phyloP scores from a whole-genome alignment of 1,140 invertebrate genomes.

The Metopolophium dirhodum region DNA sequence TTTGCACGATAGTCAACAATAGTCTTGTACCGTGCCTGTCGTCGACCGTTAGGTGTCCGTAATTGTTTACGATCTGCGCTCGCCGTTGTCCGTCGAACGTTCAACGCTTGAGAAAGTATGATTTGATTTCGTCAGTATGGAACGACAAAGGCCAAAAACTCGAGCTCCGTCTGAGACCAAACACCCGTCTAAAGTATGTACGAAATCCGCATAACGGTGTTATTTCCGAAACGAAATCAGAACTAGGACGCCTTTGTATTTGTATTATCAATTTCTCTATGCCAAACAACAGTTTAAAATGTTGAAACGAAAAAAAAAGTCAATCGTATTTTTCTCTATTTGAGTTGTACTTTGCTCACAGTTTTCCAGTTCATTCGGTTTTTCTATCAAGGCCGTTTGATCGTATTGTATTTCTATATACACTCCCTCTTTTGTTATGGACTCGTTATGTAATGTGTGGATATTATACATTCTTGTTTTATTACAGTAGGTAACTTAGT shows the following conservation, averaged over 20 bases:
- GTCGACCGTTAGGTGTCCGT: background rate
- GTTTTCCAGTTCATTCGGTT: background rate
- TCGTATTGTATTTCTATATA: background rate
- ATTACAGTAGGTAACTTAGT: background rate
- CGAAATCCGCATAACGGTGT: background rate
- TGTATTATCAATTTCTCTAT: background rate
- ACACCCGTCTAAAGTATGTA: slow-evolving; percentile 15
- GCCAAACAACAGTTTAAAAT: background rate
- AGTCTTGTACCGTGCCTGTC: background rate
- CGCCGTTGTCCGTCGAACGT: background rate
- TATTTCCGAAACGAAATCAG: background rate
- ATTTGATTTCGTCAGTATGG: background rate
- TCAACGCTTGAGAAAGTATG: background rate
- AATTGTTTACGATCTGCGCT: background rate
- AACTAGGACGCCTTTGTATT: background rate
- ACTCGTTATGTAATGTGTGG: background rate
- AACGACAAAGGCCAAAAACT: slow-evolving; percentile 38
- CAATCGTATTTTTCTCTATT: background rate
- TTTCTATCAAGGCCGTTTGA: background rate
- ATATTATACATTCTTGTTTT: background rate
- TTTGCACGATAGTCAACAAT: background rate
- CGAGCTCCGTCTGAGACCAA: background rate
- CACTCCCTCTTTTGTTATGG: background rate
- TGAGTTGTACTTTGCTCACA: background rate
- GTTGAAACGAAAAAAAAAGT: background rate